Conservation (phyloP, 2,888 invertebrate species). For the Lathronympha strigana region DNA sequence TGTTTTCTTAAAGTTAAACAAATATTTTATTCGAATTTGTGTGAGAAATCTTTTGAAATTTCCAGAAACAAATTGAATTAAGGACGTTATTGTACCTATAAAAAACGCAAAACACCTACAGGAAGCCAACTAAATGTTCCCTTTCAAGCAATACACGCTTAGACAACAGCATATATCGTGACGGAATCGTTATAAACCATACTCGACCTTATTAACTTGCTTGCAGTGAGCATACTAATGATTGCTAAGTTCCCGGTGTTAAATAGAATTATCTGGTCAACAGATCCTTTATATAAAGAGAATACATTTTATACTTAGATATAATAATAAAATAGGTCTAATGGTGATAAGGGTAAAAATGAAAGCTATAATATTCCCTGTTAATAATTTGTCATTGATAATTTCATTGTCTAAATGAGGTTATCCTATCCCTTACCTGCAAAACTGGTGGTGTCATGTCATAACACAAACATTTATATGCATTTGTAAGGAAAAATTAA, state of each 20-base stretch:
- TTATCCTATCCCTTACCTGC: no score
- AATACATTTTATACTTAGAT: conserved; percentile 1
- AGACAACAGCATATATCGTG: not conserved
- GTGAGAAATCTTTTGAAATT: no score
- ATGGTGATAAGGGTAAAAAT: not conserved
- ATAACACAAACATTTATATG: no score
- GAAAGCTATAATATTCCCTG: no score
- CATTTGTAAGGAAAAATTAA: no score
- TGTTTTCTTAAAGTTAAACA: no score
- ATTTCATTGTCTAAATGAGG: no score
- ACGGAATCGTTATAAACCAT: not conserved
- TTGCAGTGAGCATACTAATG: not conserved
- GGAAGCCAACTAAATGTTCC: conserved; percentile 34
- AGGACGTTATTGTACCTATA: not conserved
- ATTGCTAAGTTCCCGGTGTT: not conserved
- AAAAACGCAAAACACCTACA: conserved; percentile 16
- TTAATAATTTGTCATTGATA: no score
- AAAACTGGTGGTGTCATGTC: no score
- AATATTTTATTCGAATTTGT: no score
- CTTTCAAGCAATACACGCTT: not conserved
- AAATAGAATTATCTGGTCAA: conserved; percentile 22
- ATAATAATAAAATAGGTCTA: not conserved
- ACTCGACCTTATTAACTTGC: conserved; percentile 21
- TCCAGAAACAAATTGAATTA: not conserved
- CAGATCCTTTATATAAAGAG: conserved; percentile 13